Evolutionary conservation across 2,888 invertebrate species (phyloP).

Genomic region (Oxystoma pomonae): DNA sequence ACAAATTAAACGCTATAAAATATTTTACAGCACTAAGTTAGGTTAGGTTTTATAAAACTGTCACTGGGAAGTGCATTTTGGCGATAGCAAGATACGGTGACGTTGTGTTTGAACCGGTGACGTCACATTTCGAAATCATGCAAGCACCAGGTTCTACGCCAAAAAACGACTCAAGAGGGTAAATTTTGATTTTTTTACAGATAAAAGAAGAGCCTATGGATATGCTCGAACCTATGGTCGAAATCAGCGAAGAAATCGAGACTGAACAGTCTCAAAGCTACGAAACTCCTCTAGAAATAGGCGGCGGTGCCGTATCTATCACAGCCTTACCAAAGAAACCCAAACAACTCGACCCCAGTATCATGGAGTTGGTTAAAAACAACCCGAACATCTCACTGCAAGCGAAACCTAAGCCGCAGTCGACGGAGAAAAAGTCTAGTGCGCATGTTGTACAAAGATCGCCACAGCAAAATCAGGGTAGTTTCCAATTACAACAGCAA

Average conservation of each 20-base stretch:
- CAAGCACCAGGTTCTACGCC: too few species aligned
- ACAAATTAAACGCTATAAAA: too few species aligned
- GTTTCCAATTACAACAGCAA: background rate
- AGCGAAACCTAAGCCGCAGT: background rate
- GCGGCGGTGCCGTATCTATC: constrained; percentile 41
- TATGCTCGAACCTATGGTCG: constrained; percentile 43
- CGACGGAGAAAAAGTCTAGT: background rate
- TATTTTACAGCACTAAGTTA: too few species aligned
- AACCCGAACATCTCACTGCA: constrained; percentile 46
- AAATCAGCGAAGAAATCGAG: constrained; percentile 40
- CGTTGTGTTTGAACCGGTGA: too few species aligned
- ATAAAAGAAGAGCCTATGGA: constrained; percentile 39
- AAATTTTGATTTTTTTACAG: constrained; percentile 11
- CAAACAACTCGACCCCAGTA: constrained; percentile 40
- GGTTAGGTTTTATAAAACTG: too few species aligned
- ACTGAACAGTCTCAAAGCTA: constrained; percentile 12
- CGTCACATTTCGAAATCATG: too few species aligned
- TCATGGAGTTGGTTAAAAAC: constrained; percentile 45
- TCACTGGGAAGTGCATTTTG: too few species aligned
- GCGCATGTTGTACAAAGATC: background rate
- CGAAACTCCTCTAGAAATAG: constrained; percentile 22
- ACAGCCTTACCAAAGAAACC: constrained; percentile 42
- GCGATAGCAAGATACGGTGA: too few species aligned
- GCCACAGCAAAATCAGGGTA: background rate
- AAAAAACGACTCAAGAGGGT: too few species aligned